Evolutionary conservation across 2,797 vertebrate species (phyloP).

Genomic region (Eremophila alpestris): DNA sequence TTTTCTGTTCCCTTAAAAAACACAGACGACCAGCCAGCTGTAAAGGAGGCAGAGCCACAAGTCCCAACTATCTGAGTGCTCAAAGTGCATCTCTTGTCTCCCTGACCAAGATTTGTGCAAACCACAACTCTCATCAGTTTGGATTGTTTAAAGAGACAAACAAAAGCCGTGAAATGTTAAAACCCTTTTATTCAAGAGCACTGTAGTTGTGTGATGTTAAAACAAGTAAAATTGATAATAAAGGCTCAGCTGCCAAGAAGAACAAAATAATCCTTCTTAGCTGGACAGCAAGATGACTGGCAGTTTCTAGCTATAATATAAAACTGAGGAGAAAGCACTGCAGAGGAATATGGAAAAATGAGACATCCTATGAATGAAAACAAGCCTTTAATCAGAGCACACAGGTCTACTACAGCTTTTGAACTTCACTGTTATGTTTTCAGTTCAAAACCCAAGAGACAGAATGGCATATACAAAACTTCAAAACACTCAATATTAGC

Average conservation of each 20-base stretch:
- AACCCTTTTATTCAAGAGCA: background rate
- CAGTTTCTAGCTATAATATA: background rate
- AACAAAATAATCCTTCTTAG: slow-evolving; percentile 26
- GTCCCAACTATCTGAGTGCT: background rate
- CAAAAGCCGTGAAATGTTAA: background rate
- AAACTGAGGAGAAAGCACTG: background rate
- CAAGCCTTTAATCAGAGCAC: background rate
- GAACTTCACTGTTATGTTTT: background rate
- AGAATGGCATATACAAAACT: background rate
- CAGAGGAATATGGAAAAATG: background rate
- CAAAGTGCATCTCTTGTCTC: background rate
- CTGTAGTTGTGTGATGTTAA: background rate
- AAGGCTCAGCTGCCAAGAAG: slow-evolving; percentile 6
- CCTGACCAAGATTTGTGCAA: background rate
- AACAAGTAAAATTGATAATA: background rate
- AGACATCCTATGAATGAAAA: background rate
- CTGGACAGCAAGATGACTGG: background rate
- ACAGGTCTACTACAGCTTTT: background rate
- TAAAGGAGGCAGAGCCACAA: background rate
- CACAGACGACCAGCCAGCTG: fast-evolving
- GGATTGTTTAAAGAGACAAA: slow-evolving; percentile 2
- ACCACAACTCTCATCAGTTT: background rate
- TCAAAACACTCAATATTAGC: background rate
- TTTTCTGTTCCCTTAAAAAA: background rate
- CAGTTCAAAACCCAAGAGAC: background rate